Evolutionary conservation across 53 echinoderm and acorn worm genomes (phyloP), one percentile per base, ranked within the genome.

Genomic region (Hippasteria phrygiana): DNA sequence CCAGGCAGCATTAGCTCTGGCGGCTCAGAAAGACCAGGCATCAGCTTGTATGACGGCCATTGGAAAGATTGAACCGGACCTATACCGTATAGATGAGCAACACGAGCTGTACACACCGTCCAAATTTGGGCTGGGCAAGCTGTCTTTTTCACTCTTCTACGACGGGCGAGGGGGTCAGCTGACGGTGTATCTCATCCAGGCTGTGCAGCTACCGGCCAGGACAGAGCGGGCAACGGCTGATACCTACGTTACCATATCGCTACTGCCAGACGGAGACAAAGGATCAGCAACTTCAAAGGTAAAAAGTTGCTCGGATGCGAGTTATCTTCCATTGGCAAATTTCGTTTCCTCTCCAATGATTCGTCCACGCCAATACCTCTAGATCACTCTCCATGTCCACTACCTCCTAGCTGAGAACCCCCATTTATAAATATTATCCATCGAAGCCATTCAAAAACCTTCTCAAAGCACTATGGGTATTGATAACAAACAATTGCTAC

Each of bases 71-170:
- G 90, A 94, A 70, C 87, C 94, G 33, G 69, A 73, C 48, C 56
- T 94, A 69, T 94, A 94, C 79, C 62, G 64, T 20, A 62, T 88
- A 1, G 77, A 85, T 35, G 88, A 88, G 28, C 78, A 91, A 33
- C 59, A 54, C 36, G 78, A 91, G 46, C 77, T 80, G 59, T 78
- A 78, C 72, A 70, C 62, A 16, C 93, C 93, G 62, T 79, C 95
- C 6, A 78, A 87, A 53, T 85, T 74, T 48, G 86, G 90, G 9
- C 88, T 72, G 4, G 94, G 99, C n/a, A 99, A 94, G 71, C 55
- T 99, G 66, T 92, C 88, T 24, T 99, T 99, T 45, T 94, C 94
- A 27, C 46, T 99, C 28, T 77, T 66, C 32, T 99, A 94, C 64
- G 94, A 94, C 40, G 43, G 29, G 3, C 90, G 89, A n/a, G 40